These are phyloP conservation scores for Lasioglossum baleicum DNA, from an alignment of 1,140 invertebrate genomes.

Conservation along the genomic window DNA sequence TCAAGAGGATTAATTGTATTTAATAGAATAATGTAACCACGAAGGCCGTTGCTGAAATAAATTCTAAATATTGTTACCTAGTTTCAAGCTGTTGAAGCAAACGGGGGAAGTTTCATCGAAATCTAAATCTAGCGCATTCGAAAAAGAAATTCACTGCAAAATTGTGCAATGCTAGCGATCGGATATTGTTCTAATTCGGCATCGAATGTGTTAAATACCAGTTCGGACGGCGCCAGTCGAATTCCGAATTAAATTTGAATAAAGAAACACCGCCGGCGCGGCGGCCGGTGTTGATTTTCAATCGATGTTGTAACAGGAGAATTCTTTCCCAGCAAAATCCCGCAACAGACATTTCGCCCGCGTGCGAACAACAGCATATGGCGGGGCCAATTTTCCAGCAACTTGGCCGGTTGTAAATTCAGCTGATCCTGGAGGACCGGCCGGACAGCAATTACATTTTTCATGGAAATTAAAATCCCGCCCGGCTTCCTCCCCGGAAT, in stretches of 20 bases:
- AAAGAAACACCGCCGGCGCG: background rate
- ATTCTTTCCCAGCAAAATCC: conserved; percentile 14
- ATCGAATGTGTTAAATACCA: too few species aligned
- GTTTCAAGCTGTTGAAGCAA: too few species aligned
- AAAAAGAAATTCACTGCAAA: too few species aligned
- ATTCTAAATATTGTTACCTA: too few species aligned
- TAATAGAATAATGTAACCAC: too few species aligned
- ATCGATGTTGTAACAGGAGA: background rate
- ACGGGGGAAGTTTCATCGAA: too few species aligned
- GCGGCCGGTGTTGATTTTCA: background rate
- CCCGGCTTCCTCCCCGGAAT: conserved; percentile 1
- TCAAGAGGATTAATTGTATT: too few species aligned
- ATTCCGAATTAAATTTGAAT: background rate
- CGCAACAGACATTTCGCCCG: conserved; percentile 38
- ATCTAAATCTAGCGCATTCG: too few species aligned
- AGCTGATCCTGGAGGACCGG: conserved; percentile 23
- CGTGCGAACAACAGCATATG: conserved; percentile 42
- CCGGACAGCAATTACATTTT: conserved; percentile 36
- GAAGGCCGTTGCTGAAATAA: too few species aligned
- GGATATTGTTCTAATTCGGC: too few species aligned
- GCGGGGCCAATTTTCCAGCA: conserved; percentile 28
- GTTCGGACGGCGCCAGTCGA: background rate
- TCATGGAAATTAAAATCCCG: conserved; percentile 38
- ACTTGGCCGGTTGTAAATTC: conserved; percentile 33
- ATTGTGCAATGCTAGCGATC: too few species aligned